Base-by-base conservation (phyloP, 2,113 vertebrate species). In the Vimba vimba region DNA sequence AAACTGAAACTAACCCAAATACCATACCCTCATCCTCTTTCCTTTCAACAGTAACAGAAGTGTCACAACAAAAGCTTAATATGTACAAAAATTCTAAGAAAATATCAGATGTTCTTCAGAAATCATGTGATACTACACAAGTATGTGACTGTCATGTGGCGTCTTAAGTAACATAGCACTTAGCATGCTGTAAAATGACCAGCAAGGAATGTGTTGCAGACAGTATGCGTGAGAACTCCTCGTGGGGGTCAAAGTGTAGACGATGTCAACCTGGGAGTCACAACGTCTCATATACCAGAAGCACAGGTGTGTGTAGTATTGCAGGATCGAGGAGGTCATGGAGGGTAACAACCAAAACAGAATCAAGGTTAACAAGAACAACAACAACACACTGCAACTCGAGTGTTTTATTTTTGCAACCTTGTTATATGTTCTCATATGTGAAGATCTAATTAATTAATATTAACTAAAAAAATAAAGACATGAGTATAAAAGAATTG, bases 341-440 rank as follows among this genome's bases (percentile, higher is more conserved):
- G 43, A 50, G 25, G 45, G 79, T 69, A 21, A 52, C 2, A 36
- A 68, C 62, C 50, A 66, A 68, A 82, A 80, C 39, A 27, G n/a
- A 64, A 27, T 64, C 79, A 80, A 80, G 59, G 39, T 64, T 64
- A 57, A 36, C 27, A 78, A 78, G 75, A 68, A 82, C 60, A 21
- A 33, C 33, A 66, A 30, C 4, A 68, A 33, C 25, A 33, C 25
- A 19, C 25, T 45, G 13, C 45, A 25, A 47, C 45, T 50, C 12
- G 13, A n/a, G 43, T 25, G 3, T 17, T 27, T 64, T 3, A 13
- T 36, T 36, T 59, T 7, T n/a, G 52, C 50, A 79, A 30, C 55
- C n/a, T 19, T 52, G 15, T 17, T 23, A 52, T 30, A 75, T 27
- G 12, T 25, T 45, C 45, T 76, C 33, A 39, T 36, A 23, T 11